Evolutionary conservation across 2,113 vertebrate genomes (phyloP), one percentile per base, ranked within the genome.

Genomic region (Scophthalmus maximus): DNA sequence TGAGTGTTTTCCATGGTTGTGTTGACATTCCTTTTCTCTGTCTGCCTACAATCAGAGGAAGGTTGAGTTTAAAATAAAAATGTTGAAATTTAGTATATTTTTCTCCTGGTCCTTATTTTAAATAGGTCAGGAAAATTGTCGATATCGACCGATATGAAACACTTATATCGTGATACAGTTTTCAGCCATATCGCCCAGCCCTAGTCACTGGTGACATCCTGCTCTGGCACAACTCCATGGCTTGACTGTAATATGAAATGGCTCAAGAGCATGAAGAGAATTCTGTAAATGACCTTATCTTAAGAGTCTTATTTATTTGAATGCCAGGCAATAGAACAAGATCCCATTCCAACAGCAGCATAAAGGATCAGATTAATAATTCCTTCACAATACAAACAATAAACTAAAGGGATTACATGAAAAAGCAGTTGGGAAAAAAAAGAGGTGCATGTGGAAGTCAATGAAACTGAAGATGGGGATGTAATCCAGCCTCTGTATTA

Each of bases 231-330:
- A 22, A 47, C 17, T 0, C 0, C 50, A 1, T 2, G 14, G 57
- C 12, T 59, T n/a, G 1, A 75, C 50, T 52, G 32, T 38, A 32
- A 72, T 68, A 18, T 14, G 18, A 74, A 68, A 65, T 20, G 47
- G 36, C 40, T 58, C 34, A 20, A 68, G 49, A 73, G 51, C 55
- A 51, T 68, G 49, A 20, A 46, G 32, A 11, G 15, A 56, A 69
- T 30, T 69, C 72, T 23, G 68, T 50, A 76, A 68, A 83, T 29
- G 11, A 81, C 73, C 52, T 78, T 72, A 82, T 78, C 63, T 62
- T 47, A n/a, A n/a, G 22, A 49, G 15, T 59, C 38, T 25, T 36
- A 34, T 55, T 36, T 44, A 46, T 40, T n/a, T n/a, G n/a, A n/a
- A n/a, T 65, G 34, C 34, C 42, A 52, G 30, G 22, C 8, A 18